Evolutionary conservation across 1,140 invertebrate genomes (phyloP).

Genomic region (Drosophila chauvacae): DNA sequence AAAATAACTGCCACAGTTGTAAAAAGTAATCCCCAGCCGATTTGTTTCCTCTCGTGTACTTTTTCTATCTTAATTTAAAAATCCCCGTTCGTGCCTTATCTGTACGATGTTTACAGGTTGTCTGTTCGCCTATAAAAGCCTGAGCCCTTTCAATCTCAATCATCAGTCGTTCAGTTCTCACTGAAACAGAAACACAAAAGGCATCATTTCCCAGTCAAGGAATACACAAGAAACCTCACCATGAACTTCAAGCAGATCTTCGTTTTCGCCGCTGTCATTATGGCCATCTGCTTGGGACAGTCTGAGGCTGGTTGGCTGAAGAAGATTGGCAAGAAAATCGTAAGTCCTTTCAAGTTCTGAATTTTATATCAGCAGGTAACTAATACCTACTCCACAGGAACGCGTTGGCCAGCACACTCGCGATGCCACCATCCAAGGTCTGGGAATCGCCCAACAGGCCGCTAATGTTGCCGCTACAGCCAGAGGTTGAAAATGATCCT

Average conservation of each 20-base stretch:
- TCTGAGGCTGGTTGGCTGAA: slow-evolving; percentile 62
- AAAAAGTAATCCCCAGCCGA: background rate
- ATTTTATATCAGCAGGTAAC: too few species aligned
- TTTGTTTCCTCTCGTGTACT: slow-evolving; percentile 7
- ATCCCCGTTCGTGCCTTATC: slow-evolving; percentile 44
- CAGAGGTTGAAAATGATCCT: slow-evolving; percentile 16
- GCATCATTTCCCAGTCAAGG: background rate
- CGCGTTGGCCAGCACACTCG: slow-evolving; percentile 65
- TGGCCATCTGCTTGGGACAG: slow-evolving; percentile 64
- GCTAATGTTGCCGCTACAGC: slow-evolving; percentile 70
- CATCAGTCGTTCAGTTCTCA: slow-evolving; percentile 26
- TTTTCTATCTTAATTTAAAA: slow-evolving; percentile 20
- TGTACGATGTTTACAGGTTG: background rate
- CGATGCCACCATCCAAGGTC: slow-evolving; percentile 62
- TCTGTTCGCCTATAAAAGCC: slow-evolving; percentile 38
- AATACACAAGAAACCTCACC: slow-evolving; percentile 13
- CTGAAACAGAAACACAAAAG: too few species aligned
- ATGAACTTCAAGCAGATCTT: slow-evolving; percentile 78
- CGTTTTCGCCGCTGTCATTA: slow-evolving; percentile 59
- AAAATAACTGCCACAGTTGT: background rate
- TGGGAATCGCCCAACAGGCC: slow-evolving; percentile 64
- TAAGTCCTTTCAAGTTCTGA: slow-evolving; percentile 19
- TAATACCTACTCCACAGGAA: slow-evolving; percentile 23
- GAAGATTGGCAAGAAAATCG: slow-evolving; percentile 55
- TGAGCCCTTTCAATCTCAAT: background rate